Evolutionary conservation across 2,113 vertebrate species (phyloP).

Genomic region (Campylomormyrus tamandua): DNA sequence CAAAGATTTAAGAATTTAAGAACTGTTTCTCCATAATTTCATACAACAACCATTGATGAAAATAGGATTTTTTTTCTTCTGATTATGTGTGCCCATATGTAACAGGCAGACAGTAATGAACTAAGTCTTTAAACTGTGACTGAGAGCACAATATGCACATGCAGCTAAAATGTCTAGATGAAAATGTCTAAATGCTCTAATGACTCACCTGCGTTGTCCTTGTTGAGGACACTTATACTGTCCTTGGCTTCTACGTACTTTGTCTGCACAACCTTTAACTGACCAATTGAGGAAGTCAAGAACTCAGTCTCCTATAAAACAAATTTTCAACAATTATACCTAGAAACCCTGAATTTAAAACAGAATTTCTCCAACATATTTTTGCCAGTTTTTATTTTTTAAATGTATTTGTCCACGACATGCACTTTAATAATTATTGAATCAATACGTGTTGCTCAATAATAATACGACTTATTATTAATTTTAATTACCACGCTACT

Average conservation of each 20-base stretch:
- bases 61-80: background rate
- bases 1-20: background rate
- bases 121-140: background rate
- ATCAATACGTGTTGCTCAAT: background rate
- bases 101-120: background rate
- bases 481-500: background rate
- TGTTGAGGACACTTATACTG: conserved; percentile 73
- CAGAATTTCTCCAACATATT: background rate
- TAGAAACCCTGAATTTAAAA: background rate
- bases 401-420: no score
- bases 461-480: background rate
- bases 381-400: background rate
- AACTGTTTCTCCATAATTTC: background rate
- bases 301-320: conserved; percentile 81
- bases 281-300: conserved; percentile 80
- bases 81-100: background rate
- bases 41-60: background rate
- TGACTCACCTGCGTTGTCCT: conserved; percentile 73
- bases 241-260: conserved; percentile 92
- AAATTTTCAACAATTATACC: background rate
- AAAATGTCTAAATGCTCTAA: background rate
- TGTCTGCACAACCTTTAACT: conserved; percentile 85
- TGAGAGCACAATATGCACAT: background rate
- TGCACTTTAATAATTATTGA: background rate
- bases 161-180: background rate